Percentiles rank a stretch among this genome's conserved stretches.
phyloP scores from a whole-genome alignment of 2,888 invertebrate genomes.

The Acronicta aceris region DNA sequence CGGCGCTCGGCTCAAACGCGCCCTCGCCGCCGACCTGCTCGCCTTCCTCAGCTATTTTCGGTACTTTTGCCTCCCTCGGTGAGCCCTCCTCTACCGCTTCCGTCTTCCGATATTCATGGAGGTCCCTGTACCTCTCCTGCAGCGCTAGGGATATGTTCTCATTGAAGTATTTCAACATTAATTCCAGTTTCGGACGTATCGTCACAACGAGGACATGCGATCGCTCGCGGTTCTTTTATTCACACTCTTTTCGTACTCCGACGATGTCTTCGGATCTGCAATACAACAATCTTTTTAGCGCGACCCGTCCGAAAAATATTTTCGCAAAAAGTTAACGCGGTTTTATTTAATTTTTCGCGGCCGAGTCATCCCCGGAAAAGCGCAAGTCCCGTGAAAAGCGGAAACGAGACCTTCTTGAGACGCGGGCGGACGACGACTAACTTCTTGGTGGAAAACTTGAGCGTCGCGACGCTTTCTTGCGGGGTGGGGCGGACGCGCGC shows the following conservation, averaged over 20 bases:
- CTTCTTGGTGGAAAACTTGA: conserved; percentile 90
- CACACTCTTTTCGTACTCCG: conserved; percentile 57
- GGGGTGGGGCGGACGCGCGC: conserved; percentile 88
- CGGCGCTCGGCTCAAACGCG: conserved; percentile 84
- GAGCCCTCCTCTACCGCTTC: conserved; percentile 86
- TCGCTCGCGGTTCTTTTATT: conserved; percentile 61
- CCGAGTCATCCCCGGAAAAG: conserved; percentile 71
- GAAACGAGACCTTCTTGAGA: conserved; percentile 88
- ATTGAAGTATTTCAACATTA: conserved; percentile 89
- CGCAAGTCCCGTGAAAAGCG: conserved; percentile 75
- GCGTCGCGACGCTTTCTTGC: conserved; percentile 88
- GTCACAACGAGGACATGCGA: conserved; percentile 85
- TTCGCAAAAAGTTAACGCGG: conserved; percentile 55
- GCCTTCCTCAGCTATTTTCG: conserved; percentile 86
- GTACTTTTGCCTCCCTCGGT: conserved; percentile 87
- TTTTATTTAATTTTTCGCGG: conserved; percentile 58
- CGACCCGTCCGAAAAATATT: conserved; percentile 49
- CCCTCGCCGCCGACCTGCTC: conserved; percentile 86
- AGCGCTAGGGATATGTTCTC: conserved; percentile 89
- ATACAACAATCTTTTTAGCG: conserved; percentile 60
- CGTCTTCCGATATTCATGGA: conserved; percentile 88
- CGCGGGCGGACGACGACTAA: conserved; percentile 89
- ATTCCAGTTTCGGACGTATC: conserved; percentile 85
- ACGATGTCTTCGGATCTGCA: conserved; percentile 72
- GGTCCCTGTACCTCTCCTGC: conserved; percentile 89